Evolutionary conservation across 2,888 invertebrate genomes (phyloP), one percentile per base, ranked within the genome.

Genomic region (Pollenia amentaria): DNA sequence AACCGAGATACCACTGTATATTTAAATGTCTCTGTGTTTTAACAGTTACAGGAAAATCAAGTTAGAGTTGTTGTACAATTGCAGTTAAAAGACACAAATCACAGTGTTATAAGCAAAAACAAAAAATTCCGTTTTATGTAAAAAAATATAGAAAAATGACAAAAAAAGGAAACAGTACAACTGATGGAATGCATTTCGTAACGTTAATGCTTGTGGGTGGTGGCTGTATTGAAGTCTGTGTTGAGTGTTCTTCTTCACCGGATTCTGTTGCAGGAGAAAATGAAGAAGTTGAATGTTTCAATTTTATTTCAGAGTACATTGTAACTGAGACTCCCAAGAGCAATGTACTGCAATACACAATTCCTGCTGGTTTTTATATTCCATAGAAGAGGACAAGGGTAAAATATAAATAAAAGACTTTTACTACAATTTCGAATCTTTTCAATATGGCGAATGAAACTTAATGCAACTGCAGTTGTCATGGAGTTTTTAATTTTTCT

Each of bases 291-390:
- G 7, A 64, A 64, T 70, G 69, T 64, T 76, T 83, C 29, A 18
- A 46, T 69, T 83, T 29, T 83, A 53, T 70, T 44, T 18, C n/a
- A 67, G 12, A 69, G 60, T 38, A 53, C 14, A 40, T 62, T 65
- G 64, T 57, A 65, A 70, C 46, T 29, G 51, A 72, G 72, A 77
- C 80, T 85, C 85, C 76, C 76, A 70, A 57, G 85, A 65, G 85
- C 85, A 85, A 85, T 80, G 64, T 42, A 80, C 84, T 77, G 62
- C 64, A 70, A 64, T 40, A 67, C 29, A 55, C 42, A 29, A 29
- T 29, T 29, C 29, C 29, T 64, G 69, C 46, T 46, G 55, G 1
- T 38, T 40, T 55, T 18, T 69, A 18, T 65, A 4, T 40, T 60
- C 11, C 29, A 60, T 40, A 75, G 55, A 73, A 12, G 65, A 75